Percentiles rank a stretch among this genome's conserved stretches.
These are phyloP conservation scores for Clusia tigrina DNA, from an alignment of 2,888 invertebrate species.

Conservation along the genomic window DNA sequence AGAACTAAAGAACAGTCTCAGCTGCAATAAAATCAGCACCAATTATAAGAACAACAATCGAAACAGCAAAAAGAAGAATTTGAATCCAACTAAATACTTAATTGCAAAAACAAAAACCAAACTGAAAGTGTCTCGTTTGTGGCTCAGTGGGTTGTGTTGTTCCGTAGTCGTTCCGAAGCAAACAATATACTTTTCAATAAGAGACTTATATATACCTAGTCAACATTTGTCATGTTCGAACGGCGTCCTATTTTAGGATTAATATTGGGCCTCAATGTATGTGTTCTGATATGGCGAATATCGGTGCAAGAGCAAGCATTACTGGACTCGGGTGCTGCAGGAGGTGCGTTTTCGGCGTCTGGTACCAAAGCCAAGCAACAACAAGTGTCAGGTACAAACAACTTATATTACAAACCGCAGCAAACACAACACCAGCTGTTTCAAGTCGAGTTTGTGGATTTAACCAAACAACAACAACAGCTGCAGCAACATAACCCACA, in stretches of 20 bases:
- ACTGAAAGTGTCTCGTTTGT: no score
- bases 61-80: no score
- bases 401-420: not conserved
- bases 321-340: slow-evolving; percentile 42
- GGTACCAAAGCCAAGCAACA: not conserved
- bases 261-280: slow-evolving; percentile 60
- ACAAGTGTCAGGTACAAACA: not conserved
- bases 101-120: no score
- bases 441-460: no score
- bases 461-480: slow-evolving; percentile 18
- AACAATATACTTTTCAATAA: no score
- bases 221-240: slow-evolving; percentile 57
- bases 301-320: slow-evolving; percentile 57
- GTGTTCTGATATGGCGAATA: slow-evolving; percentile 63
- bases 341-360: slow-evolving; percentile 24
- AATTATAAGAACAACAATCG: no score
- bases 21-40: no score
- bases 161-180: no score
- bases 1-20: no score
- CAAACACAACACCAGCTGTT: slow-evolving; percentile 30
- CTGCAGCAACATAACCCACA: slow-evolving; percentile 15
- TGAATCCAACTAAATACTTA: no score
- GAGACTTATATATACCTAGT: no score
- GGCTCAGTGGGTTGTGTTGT: no score
- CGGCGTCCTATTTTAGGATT: slow-evolving; percentile 60